These are phyloP conservation scores for Drosophila fungiperda DNA, from an alignment of 2,888 invertebrate genomes.

Conservation along the genomic window DNA sequence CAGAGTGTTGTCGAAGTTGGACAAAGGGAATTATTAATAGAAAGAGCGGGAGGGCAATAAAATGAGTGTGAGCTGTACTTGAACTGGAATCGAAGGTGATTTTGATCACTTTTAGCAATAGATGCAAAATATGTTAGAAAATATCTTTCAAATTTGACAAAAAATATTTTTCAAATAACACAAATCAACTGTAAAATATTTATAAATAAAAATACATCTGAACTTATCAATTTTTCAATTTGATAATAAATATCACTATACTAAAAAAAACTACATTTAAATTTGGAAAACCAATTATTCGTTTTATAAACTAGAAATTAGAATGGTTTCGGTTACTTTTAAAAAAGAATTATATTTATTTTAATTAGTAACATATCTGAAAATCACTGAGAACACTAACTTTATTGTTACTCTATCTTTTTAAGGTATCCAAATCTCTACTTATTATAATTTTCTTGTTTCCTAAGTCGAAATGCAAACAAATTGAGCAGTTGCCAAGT, in stretches of 20 bases:
- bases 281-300: background rate
- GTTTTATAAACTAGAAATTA: background rate
- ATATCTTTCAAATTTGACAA: background rate
- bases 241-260: background rate
- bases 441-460: background rate
- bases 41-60: background rate
- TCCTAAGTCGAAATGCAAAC: background rate
- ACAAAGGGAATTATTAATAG: background rate
- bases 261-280: background rate
- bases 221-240: too few species aligned
- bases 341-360: background rate
- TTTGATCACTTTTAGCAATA: background rate
- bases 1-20: conserved; percentile 9
- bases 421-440: background rate
- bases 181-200: background rate
- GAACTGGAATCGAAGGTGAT: conserved; percentile 7
- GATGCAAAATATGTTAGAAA: background rate
- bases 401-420: background rate
- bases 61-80: conserved; percentile 2
- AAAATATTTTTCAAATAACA: background rate
- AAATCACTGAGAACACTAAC: background rate
- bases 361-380: background rate
- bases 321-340: background rate
- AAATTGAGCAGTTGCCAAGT: conserved; percentile 1
- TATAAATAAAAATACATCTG: background rate